These are phyloP conservation scores for Agrilus planipennis DNA, from an alignment of 1,140 invertebrate genomes.

Conservation along the genomic window DNA sequence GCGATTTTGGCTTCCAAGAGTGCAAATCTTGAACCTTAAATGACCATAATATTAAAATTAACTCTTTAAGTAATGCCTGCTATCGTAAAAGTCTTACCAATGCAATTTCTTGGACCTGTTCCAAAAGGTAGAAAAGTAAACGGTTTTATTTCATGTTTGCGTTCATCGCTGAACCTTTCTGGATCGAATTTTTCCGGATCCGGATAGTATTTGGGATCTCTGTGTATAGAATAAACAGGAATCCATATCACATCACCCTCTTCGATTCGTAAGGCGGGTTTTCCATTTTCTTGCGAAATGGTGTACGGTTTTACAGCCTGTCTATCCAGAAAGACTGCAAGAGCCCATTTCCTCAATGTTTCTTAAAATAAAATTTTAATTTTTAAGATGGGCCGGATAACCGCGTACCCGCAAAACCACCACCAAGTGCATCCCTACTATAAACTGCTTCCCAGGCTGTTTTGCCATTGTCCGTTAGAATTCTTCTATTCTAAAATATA, in stretches of 20 bases:
- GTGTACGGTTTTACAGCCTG: conserved; percentile 39
- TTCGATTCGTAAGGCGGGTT: conserved; percentile 14
- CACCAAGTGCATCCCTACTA: no score
- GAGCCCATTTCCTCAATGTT: conserved; percentile 33
- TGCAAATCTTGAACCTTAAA: no score
- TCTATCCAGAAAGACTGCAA: conserved; percentile 40
- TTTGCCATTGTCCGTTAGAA: no score
- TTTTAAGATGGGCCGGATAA: no score
- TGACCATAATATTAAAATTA: no score
- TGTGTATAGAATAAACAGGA: conserved; percentile 38
- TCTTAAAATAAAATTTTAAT: no score
- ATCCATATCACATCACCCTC: conserved; percentile 28
- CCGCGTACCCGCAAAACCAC: no score
- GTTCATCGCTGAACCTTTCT: conserved; percentile 36
- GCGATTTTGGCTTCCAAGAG: no score
- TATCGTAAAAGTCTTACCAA: no score
- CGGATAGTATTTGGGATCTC: conserved; percentile 21
- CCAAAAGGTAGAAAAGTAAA: conserved; percentile 45
- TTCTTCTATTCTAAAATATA: no score
- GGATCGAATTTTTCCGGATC: conserved; percentile 45
- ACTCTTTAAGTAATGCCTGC: no score
- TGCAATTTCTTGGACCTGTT: conserved; percentile 42
- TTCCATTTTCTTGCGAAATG: conserved; percentile 20
- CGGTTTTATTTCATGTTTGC: conserved; percentile 30
- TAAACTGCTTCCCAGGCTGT: no score